Percentiles rank a stretch among this genome's conserved stretches.
Evolutionary conservation across 2,113 vertebrate genomes (phyloP).

Genomic region (Eolophus roseicapilla): DNA sequence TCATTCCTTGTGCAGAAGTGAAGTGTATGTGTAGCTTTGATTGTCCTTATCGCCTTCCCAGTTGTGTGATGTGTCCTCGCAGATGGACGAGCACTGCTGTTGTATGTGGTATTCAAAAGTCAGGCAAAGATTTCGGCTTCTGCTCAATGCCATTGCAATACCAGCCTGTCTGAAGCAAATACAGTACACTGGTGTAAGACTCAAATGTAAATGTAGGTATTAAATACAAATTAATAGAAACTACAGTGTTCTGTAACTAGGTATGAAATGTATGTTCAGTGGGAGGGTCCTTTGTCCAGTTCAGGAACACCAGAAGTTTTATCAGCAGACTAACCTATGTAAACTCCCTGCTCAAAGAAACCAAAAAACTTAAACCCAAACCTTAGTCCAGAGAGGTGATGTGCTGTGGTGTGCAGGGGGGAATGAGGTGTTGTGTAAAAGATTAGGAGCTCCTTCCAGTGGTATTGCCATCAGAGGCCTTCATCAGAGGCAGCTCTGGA

Average conservation of each 20-base stretch:
- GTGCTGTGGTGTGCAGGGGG: accelerated
- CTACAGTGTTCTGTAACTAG: neutral
- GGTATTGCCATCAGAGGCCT: neutral
- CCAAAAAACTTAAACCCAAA: neutral
- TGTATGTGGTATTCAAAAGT: neutral
- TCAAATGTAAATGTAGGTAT: neutral
- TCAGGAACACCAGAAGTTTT: neutral
- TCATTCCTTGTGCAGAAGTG: neutral
- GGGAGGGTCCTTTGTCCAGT: neutral
- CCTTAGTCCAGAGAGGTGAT: neutral
- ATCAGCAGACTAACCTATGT: neutral
- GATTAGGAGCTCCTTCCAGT: neutral
- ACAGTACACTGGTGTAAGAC: neutral
- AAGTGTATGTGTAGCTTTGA: neutral
- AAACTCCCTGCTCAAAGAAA: neutral
- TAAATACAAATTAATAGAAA: neutral
- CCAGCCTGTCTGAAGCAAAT: neutral
- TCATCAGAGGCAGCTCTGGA: neutral
- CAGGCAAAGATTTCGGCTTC: neutral
- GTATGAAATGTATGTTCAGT: neutral
- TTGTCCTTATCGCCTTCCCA: neutral
- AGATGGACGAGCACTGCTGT: accelerated
- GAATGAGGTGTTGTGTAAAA: neutral
- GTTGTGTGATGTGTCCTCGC: neutral
- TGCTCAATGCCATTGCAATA: neutral